phyloP scores from a whole-genome alignment of 2,888 invertebrate species.

The Aleiodes testaceus region DNA sequence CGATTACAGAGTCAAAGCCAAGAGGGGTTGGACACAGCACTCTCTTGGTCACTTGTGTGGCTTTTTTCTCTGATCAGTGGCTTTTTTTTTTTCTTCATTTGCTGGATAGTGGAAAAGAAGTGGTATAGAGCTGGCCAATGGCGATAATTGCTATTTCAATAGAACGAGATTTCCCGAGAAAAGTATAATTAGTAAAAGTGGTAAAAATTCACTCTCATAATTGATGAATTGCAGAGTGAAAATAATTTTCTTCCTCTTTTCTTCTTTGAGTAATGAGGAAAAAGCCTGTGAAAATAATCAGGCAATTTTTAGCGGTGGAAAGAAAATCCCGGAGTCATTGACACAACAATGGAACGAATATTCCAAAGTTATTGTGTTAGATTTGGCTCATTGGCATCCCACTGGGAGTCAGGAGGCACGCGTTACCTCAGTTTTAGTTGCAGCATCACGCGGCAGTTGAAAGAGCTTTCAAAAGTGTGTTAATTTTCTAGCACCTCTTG shows the following conservation, averaged over 20 bases:
- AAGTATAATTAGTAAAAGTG: background rate
- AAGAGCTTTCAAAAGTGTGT: slow-evolving; percentile 5
- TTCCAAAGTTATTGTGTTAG: slow-evolving; percentile 1
- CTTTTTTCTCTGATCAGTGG: slow-evolving; percentile 41
- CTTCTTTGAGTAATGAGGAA: too few species aligned
- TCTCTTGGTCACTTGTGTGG: slow-evolving; percentile 43
- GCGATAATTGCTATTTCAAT: background rate
- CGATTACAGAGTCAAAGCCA: slow-evolving; percentile 43
- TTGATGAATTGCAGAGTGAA: too few species aligned
- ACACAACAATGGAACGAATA: background rate
- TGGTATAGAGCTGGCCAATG: background rate
- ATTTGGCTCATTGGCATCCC: slow-evolving; percentile 24
- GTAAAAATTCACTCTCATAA: background rate
- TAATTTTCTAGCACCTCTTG: slow-evolving; percentile 20
- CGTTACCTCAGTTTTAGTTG: slow-evolving; percentile 10
- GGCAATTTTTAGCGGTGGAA: background rate
- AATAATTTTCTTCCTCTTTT: too few species aligned
- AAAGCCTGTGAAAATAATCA: background rate
- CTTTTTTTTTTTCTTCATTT: slow-evolving; percentile 28
- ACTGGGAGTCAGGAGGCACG: slow-evolving; percentile 12
- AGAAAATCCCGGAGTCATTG: slow-evolving; percentile 2
- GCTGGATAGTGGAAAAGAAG: slow-evolving; percentile 21
- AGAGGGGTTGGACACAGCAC: slow-evolving; percentile 34
- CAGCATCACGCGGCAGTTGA: slow-evolving; percentile 24
- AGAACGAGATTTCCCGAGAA: background rate